These are phyloP conservation scores for Mystacides longicornis DNA, from an alignment of 2,888 invertebrate genomes.

Conservation along the genomic window DNA sequence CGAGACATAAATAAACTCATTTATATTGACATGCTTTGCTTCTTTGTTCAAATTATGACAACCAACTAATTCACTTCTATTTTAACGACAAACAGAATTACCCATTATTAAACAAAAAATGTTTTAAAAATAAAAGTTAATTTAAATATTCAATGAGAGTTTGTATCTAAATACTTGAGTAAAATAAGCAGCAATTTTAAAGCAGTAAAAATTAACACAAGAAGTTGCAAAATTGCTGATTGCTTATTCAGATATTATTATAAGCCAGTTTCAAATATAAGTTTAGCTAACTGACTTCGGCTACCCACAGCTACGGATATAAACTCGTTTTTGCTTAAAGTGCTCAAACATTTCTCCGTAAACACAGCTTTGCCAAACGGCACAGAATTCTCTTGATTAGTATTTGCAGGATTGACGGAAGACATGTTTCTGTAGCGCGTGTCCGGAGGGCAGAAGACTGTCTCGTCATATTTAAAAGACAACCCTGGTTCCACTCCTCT, in stretches of 20 bases:
- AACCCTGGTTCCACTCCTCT: constrained; percentile 77
- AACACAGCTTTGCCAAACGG: constrained; percentile 19
- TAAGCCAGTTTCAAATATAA: constrained; percentile 41
- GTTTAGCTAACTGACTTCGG: constrained; percentile 49
- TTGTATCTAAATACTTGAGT: no score
- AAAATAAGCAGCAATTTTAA: no score
- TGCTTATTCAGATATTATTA: neutral
- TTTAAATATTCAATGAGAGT: no score
- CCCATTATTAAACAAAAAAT: no score
- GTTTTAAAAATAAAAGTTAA: no score
- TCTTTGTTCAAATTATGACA: no score
- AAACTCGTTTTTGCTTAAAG: constrained; percentile 27
- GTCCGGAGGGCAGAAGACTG: constrained; percentile 25
- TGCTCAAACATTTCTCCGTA: constrained; percentile 23
- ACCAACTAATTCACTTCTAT: no score
- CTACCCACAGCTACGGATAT: constrained; percentile 36
- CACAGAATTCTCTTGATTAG: neutral
- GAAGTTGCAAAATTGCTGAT: neutral
- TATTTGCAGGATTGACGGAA: neutral
- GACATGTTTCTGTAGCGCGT: constrained; percentile 20
- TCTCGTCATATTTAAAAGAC: constrained; percentile 29
- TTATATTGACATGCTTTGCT: no score
- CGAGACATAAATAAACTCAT: no score
- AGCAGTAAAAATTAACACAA: no score
- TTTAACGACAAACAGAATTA: no score